Conservation (phyloP, 2,113 vertebrate genomes). For the Saguinus midas region DNA sequence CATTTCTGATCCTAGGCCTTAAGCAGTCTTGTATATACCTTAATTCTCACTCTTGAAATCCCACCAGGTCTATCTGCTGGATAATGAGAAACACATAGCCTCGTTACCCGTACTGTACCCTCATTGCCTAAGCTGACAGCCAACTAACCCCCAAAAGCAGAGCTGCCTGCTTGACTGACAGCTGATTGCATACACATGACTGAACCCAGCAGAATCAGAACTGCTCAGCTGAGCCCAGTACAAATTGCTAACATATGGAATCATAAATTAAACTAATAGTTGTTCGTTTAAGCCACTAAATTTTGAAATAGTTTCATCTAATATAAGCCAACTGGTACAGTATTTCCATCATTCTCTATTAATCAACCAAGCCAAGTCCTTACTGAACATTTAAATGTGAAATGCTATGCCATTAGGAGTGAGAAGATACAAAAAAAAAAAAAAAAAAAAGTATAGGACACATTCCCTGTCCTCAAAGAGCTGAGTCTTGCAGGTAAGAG, state of each 20-base stretch:
- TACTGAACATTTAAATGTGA: not conserved
- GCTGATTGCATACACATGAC: not conserved
- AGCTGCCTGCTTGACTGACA: not conserved
- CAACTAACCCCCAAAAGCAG: not conserved
- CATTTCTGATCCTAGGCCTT: not conserved
- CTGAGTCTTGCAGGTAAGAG: not conserved
- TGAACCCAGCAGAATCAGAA: not conserved
- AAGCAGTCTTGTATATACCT: not conserved
- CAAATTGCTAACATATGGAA: not conserved
- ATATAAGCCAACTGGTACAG: not conserved
- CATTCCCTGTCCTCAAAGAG: not conserved
- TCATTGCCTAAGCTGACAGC: not conserved
- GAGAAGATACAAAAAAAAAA: too few species aligned
- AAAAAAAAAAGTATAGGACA: not conserved
- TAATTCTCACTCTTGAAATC: not conserved
- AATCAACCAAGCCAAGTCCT: not conserved
- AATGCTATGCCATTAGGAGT: not conserved
- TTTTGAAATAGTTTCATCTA: not conserved
- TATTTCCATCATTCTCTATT: not conserved
- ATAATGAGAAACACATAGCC: not conserved
- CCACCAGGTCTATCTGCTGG: not conserved
- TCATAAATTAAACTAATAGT: not conserved
- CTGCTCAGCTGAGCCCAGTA: not conserved
- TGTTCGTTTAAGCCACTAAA: not conserved
- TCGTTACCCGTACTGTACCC: not conserved